Base-by-base conservation (phyloP, 1,140 invertebrate species). In the Conus ventricosus region DNA sequence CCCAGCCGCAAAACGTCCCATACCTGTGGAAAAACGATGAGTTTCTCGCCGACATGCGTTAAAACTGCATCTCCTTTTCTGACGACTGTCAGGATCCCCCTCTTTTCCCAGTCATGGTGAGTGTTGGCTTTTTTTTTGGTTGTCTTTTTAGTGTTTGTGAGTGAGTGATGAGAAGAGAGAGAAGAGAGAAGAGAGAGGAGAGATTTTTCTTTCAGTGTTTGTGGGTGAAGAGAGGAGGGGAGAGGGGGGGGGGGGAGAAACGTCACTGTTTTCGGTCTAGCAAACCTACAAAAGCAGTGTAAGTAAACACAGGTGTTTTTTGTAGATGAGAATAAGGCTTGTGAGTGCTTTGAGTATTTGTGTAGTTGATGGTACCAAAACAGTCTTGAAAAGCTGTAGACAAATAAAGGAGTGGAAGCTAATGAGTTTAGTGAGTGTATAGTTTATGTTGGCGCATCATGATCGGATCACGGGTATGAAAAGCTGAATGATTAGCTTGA, bases 51-150 rank as follows among this genome's bases (percentile, higher is more conserved):
- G 96, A 96, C 53, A 92, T 98, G 17, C 95, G 96, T n/a, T 85
- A 91, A 95, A 17, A 94, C 96, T 23, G 96, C 7, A 96, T 99
- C 71, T 96, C 96, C 0, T 96, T 97, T 93, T 99, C 98, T 0
- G 95, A 96, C 80, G 97, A 97, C 53, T 97, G 97, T 0, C 96
- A 98, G 83, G 98, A 99, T 93, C 96, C 99, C 85, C n/a, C n/a
- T n/a, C 94, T 99, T 25, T 97, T 99, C 87, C 96, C 98, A 83
- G 97, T n/a, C 99, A 99, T 95, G 99, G 95, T 95, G 91, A 88
- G 86, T 13, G 11, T 83, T 6, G 8, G 15, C 57, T 11, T 60
- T 39, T 39, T 39, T 39, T 39, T 39, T n/a, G n/a, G 39, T 39
- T 39, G 39, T 39, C 39, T n/a, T 39, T 39, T 0, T 39, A 3